Evolutionary conservation across 1,140 invertebrate species (phyloP), one percentile per base, ranked within the genome.

Genomic region (Dendrolimus punctatus): DNA sequence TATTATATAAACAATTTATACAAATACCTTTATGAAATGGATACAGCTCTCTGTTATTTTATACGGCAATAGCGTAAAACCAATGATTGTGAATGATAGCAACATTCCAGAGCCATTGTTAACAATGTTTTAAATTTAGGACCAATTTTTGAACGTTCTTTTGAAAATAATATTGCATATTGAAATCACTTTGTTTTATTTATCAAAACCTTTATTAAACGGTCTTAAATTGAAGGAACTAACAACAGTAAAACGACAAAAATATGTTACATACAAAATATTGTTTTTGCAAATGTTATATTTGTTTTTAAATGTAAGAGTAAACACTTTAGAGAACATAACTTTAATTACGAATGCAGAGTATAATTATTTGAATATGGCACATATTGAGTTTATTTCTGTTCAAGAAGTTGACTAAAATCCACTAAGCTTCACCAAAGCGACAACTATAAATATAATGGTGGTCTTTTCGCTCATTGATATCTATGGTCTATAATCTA

Each of bases 141-240:
- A 82, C 80, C 80, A 83, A 84, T 84, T 85, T 85, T 85, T 85
- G 72, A 83, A 83, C 73, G 79, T 83, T 85, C 80, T 84, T 85
- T 85, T 83, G 73, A 83, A 83, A 85, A 85, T 85, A 85, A 82
- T 85, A 85, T 83, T 83, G 76, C 80, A 81, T 85, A 83, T 83
- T 83, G 76, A 85, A 63, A 60, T 40, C 39, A 50, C 53, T 38
- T 40, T 69, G 65, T 73, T 76, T 79, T 68, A 64, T 66, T 64
- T 60, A 40, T 42, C 36, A 39, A 23, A 40, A 41, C 6, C 40
- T 50, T 50, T 41, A 40, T 10, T 49, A 10, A 9, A 45, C 23
- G 5, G 23, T 9, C 5, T 45, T 9, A 45, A n/a, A 45, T 9
- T 45, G 23, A n/a, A n/a, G 5, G 43, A 9, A n/a, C n/a, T 45